phyloP scores from a whole-genome alignment of 2,797 vertebrate species.

The Borostomias antarcticus region DNA sequence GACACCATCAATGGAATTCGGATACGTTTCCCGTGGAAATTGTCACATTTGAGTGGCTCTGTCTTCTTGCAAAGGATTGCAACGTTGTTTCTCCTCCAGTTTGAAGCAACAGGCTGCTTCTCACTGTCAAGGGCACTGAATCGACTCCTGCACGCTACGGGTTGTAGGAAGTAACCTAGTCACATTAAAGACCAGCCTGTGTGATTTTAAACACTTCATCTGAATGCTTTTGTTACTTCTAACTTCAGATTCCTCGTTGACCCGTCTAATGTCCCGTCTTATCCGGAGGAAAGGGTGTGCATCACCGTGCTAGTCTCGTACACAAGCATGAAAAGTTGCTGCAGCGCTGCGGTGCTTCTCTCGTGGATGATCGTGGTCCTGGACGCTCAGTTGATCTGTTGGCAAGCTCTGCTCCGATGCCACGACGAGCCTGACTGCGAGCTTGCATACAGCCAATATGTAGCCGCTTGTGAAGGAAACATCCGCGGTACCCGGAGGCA shows the following conservation, averaged over 20 bases:
- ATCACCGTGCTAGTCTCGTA: constrained; percentile 44
- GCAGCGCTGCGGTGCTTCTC: constrained; percentile 62
- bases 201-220: background rate
- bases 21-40: constrained; percentile 1
- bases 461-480: constrained; percentile 75
- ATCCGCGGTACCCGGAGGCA: constrained; percentile 64
- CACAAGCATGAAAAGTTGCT: constrained; percentile 72
- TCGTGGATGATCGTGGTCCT: constrained; percentile 65
- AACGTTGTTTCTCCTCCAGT: background rate
- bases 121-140: background rate
- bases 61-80: constrained; percentile 2
- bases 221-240: background rate
- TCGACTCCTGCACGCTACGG: background rate
- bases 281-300: constrained; percentile 51
- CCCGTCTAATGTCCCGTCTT: constrained; percentile 42
- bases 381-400: constrained; percentile 76
- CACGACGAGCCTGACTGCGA: constrained; percentile 78
- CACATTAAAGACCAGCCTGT: background rate
- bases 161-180: background rate
- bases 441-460: constrained; percentile 76
- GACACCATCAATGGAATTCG: constrained; percentile 13
- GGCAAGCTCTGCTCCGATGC: constrained; percentile 79
- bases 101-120: background rate
- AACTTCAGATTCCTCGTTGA: constrained; percentile 4
- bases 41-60: constrained; percentile 10